Evolutionary conservation across 2,797 vertebrate species (phyloP).

Genomic region (Buceros bicornis): DNA sequence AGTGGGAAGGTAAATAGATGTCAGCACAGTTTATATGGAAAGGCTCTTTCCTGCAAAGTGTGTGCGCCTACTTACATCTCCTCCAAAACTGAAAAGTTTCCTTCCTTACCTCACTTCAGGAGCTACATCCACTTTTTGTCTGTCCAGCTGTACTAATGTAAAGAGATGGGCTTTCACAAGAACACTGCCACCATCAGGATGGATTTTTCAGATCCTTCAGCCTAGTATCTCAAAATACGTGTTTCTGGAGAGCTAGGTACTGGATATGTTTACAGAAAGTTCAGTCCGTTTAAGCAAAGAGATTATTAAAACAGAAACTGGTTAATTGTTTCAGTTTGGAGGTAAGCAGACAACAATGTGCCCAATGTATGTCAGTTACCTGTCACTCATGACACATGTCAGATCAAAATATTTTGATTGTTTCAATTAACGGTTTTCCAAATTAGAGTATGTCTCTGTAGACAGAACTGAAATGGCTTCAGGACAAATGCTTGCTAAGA

Average conservation of each 20-base stretch:
- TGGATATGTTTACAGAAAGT: neutral
- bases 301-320: neutral
- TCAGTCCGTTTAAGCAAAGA: neutral
- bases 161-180: neutral
- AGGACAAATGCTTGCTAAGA: neutral
- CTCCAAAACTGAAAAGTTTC: neutral
- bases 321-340: neutral
- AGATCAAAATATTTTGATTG: neutral
- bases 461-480: neutral
- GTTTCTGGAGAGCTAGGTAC: neutral
- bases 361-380: neutral
- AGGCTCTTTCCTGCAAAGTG: neutral
- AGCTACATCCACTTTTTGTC: neutral
- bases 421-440: neutral
- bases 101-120: neutral
- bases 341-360: neutral
- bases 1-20: neutral
- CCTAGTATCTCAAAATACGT: neutral
- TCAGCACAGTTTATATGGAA: slow-evolving; percentile 19
- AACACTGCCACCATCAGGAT: neutral
- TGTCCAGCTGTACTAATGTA: neutral
- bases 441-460: neutral
- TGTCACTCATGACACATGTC: neutral
- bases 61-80: neutral
- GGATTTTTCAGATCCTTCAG: neutral